Conservation (phyloP, 2,888 invertebrate species). For the Cheilosia vernalis region DNA sequence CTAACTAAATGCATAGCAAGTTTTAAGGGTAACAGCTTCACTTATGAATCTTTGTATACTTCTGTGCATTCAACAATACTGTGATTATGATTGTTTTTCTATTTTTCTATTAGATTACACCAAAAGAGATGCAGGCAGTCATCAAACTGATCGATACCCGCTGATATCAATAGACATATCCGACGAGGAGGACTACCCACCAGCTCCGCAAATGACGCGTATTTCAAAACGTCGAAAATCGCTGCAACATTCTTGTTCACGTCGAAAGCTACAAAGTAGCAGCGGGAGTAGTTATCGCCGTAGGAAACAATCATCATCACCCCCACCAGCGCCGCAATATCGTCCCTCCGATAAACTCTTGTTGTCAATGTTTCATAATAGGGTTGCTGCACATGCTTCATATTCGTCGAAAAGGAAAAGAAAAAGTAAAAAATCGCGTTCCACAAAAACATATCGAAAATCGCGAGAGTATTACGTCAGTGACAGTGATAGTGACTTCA, state of each 20-base stretch:
- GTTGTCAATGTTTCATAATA: constrained; percentile 52
- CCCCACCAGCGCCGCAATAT: constrained; percentile 49
- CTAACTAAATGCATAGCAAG: too few species aligned
- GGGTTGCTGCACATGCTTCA: constrained; percentile 17
- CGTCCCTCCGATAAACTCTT: constrained; percentile 52
- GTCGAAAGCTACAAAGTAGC: constrained; percentile 23
- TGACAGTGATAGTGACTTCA: constrained; percentile 35
- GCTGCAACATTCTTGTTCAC: constrained; percentile 29
- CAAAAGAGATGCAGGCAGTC: constrained; percentile 34
- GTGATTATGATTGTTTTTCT: not conserved
- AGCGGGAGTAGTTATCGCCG: constrained; percentile 36
- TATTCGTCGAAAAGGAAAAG: constrained; percentile 51
- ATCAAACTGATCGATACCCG: constrained; percentile 52
- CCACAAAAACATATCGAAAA: constrained; percentile 26
- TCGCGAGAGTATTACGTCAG: constrained; percentile 38
- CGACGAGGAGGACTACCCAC: constrained; percentile 64
- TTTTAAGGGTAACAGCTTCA: too few species aligned
- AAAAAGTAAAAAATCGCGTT: constrained; percentile 60
- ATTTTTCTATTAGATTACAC: constrained; percentile 30
- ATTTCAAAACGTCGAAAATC: constrained; percentile 51
- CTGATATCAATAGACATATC: constrained; percentile 62
- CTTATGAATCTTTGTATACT: too few species aligned
- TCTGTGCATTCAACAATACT: too few species aligned
- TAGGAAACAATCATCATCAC: constrained; percentile 48
- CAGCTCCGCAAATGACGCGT: constrained; percentile 43